A percentile compares a stretch with the other conserved stretches of the same genome.
These are phyloP conservation scores for Struthidea cinerea DNA, from an alignment of 2,113 vertebrate genomes.

Conservation along the genomic window DNA sequence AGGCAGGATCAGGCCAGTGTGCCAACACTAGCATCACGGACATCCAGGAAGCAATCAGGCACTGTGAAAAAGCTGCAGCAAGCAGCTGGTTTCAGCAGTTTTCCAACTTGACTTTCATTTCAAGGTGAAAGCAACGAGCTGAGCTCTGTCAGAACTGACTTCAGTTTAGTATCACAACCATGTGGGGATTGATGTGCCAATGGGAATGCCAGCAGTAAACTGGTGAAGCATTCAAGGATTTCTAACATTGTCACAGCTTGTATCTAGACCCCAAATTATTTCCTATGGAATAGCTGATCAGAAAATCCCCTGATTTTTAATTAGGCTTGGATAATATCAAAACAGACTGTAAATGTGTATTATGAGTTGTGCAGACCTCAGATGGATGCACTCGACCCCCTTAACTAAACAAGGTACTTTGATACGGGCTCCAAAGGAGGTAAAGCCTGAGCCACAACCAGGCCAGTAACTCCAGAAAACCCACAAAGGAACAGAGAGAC, in stretches of 20 bases:
- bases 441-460: not conserved
- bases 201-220: not conserved
- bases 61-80: not conserved
- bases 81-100: not conserved
- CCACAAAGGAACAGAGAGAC: not conserved
- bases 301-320: not conserved
- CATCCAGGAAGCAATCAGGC: not conserved
- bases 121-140: not conserved
- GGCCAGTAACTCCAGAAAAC: not conserved
- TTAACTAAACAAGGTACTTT: not conserved
- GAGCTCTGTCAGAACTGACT: not conserved
- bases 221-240: not conserved
- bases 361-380: not conserved
- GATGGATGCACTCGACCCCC: not conserved
- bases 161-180: not conserved
- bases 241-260: not conserved
- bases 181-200: not conserved
- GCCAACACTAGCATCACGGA: rapidly evolving
- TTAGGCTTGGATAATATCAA: not conserved
- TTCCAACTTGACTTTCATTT: not conserved
- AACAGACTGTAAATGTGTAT: not conserved
- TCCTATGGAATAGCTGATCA: not conserved
- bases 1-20: not conserved
- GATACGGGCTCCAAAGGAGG: not conserved
- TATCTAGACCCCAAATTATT: not conserved